Conservation (phyloP, 2,797 vertebrate species). For the Eulemur rubriventer region DNA sequence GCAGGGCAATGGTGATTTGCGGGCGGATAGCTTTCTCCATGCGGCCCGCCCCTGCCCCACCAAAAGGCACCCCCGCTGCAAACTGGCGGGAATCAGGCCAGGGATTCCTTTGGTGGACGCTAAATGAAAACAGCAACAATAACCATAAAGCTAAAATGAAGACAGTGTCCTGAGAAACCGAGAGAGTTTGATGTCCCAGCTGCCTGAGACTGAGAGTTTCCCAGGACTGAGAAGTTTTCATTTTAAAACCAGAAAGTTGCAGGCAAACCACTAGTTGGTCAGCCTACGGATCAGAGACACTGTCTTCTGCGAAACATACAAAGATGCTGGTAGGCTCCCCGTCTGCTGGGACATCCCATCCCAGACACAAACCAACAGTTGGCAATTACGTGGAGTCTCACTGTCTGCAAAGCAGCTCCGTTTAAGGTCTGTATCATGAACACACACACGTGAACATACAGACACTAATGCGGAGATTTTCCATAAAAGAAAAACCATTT, state of each 20-base stretch:
- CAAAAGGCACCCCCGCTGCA: neutral
- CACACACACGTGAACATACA: neutral
- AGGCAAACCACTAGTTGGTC: neutral
- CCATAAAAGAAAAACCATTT: neutral
- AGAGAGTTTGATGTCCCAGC: accelerated
- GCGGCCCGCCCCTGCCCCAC: neutral
- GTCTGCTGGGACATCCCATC: neutral
- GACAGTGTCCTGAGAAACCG: neutral
- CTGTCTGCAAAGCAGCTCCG: neutral
- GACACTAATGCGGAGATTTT: neutral
- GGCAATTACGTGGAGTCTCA: neutral
- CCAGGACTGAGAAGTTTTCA: neutral
- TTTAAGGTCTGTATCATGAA: neutral
- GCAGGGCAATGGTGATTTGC: neutral
- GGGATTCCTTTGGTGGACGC: neutral
- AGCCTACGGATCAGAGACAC: neutral
- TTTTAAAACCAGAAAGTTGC: neutral
- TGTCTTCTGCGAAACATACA: neutral
- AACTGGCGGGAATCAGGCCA: neutral
- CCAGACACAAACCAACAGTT: neutral
- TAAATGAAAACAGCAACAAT: neutral
- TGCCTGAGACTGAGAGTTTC: neutral
- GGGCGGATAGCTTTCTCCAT: neutral
- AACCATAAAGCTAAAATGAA: neutral
- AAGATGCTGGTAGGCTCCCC: neutral